phyloP scores from a whole-genome alignment of 2,888 invertebrate species.

The Muschampia staudingeri region DNA sequence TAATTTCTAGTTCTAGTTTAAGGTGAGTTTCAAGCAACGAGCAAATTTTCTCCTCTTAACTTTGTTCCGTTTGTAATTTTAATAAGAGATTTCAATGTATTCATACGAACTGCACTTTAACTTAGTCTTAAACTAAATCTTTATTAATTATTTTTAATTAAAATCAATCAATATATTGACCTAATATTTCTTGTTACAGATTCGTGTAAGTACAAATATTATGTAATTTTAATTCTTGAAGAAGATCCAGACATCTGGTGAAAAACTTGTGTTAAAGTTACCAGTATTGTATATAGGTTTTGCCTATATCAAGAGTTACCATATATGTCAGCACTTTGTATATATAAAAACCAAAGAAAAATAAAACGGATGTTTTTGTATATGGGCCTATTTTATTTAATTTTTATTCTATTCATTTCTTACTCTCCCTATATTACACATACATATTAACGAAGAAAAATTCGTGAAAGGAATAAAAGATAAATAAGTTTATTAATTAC shows the following conservation, averaged over 20 bases:
- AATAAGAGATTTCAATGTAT: too few relatives aligned
- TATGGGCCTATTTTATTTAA: conserved; percentile 33
- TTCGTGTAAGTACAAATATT: conserved; percentile 53
- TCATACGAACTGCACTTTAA: too few relatives aligned
- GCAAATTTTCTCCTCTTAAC: background rate
- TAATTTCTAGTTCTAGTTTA: conserved; percentile 69
- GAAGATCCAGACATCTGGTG: conserved; percentile 23
- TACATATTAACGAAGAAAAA: background rate
- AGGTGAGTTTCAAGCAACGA: conserved; percentile 71
- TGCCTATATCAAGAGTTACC: conserved; percentile 24
- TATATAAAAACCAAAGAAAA: conserved; percentile 78
- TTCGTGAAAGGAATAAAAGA: background rate
- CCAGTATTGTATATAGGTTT: conserved; percentile 39
- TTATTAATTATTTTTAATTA: too few relatives aligned
- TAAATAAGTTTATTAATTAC: background rate
- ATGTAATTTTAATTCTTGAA: conserved; percentile 21
- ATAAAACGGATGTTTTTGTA: conserved; percentile 67
- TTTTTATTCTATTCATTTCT: background rate
- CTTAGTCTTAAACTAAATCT: too few relatives aligned
- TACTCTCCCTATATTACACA: background rate
- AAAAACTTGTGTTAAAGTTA: conserved; percentile 32
- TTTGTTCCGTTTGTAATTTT: background rate
- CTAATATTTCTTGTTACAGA: conserved; percentile 47
- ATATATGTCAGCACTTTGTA: conserved; percentile 67
- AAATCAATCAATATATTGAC: background rate